A percentile compares a stretch with the other conserved stretches of the same genome.
Evolutionary conservation across 2,797 vertebrate species (phyloP).

Genomic region (Aeoliscus strigatus): DNA sequence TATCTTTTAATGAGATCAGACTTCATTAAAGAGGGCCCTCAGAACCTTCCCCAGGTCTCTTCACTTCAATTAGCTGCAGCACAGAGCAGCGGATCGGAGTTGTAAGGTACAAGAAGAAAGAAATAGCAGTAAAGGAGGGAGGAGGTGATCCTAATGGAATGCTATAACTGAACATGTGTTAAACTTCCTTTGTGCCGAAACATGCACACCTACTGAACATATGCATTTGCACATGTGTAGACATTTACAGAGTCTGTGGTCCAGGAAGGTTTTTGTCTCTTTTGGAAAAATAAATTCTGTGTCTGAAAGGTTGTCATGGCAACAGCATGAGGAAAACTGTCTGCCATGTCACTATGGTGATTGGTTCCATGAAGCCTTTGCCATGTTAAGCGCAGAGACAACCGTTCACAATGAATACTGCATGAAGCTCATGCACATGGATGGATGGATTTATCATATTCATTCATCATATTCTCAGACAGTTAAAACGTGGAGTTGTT

Average conservation of each 20-base stretch:
- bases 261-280: slow-evolving; percentile 18
- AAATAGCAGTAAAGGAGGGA: not conserved
- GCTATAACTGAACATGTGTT: slow-evolving; percentile 8
- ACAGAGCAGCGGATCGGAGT: slow-evolving; percentile 32
- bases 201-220: not conserved
- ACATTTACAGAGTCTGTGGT: slow-evolving; percentile 3
- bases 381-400: slow-evolving; percentile 23
- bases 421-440: not conserved
- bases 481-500: no score
- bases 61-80: slow-evolving; percentile 64
- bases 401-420: slow-evolving; percentile 12
- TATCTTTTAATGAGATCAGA: slow-evolving; percentile 90
- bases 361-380: slow-evolving; percentile 39
- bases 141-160: slow-evolving; percentile 18
- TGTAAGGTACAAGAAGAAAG: slow-evolving; percentile 15
- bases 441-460: not conserved
- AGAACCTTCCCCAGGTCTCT: slow-evolving; percentile 67
- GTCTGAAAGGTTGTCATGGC: slow-evolving; percentile 56
- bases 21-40: slow-evolving; percentile 74
- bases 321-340: slow-evolving; percentile 40
- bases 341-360: slow-evolving; percentile 63
- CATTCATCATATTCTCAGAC: not conserved
- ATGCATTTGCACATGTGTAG: not conserved
- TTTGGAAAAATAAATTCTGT: slow-evolving; percentile 44
- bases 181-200: not conserved